These are phyloP conservation scores for Castor canadensis DNA, from an alignment of 2,113 vertebrate genomes.

Conservation along the genomic window DNA sequence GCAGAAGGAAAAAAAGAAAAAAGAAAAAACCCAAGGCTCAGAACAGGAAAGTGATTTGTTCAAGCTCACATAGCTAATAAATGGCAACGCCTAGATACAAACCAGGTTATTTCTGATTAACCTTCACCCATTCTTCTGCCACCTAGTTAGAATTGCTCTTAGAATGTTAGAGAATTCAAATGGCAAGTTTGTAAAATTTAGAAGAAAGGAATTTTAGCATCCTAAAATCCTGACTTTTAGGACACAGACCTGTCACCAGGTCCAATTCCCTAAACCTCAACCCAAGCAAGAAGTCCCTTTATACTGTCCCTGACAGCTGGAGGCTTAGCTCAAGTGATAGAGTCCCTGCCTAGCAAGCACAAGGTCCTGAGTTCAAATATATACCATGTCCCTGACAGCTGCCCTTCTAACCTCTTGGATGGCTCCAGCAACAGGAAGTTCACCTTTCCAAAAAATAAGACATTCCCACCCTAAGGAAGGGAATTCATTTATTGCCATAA, in stretches of 20 bases:
- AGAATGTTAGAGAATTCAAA: background rate
- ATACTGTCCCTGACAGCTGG: too few relatives aligned
- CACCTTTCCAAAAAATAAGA: background rate
- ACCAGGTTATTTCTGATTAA: slow-evolving; percentile 16
- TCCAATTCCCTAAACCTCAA: background rate
- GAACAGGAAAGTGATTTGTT: background rate
- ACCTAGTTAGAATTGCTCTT: background rate
- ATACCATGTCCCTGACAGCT: too few relatives aligned
- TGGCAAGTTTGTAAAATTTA: background rate
- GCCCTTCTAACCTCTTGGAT: background rate
- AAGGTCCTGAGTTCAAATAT: too few relatives aligned
- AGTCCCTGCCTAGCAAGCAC: too few relatives aligned
- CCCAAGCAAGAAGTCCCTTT: background rate
- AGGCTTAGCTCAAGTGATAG: too few relatives aligned
- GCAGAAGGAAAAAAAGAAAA: background rate
- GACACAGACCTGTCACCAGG: background rate
- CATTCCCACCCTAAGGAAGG: too few relatives aligned
- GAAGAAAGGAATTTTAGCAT: background rate
- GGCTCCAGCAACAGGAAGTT: background rate
- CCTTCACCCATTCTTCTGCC: background rate
- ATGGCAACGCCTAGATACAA: background rate
- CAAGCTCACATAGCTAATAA: background rate
- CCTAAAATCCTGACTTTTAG: background rate
- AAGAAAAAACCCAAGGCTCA: too few relatives aligned
- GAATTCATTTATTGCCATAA: background rate